Evolutionary conservation across 2,113 vertebrate genomes (phyloP).

Genomic region (Myiozetetes cayanensis): DNA sequence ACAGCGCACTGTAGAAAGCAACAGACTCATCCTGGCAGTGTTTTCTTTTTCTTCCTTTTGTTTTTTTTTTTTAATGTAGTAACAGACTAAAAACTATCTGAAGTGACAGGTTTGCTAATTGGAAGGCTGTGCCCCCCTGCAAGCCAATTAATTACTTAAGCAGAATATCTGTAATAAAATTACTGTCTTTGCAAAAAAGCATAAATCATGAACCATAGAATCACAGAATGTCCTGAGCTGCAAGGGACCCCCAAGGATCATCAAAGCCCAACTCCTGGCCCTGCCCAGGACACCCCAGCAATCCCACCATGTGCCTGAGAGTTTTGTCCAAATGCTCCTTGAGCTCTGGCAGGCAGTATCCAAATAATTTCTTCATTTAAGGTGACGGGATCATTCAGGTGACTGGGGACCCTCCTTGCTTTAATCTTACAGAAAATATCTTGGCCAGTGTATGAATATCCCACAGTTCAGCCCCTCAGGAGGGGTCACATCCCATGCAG

Average conservation of each 20-base stretch:
- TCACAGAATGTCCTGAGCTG: background rate
- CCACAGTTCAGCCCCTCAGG: background rate
- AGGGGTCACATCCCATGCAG: accelerated
- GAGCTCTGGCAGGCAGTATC: background rate
- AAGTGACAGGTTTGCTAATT: background rate
- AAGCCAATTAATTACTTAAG: background rate
- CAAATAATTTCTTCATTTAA: background rate
- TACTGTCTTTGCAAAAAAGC: background rate
- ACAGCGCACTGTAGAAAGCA: background rate
- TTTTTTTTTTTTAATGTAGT: background rate
- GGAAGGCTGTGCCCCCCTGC: background rate
- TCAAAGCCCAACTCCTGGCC: background rate
- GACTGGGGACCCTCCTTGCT: background rate
- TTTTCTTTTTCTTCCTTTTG: background rate
- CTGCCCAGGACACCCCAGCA: background rate
- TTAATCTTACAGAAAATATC: background rate
- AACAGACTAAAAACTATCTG: background rate
- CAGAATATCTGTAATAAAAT: background rate
- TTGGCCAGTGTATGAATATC: background rate
- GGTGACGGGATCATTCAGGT: background rate
- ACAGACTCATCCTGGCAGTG: background rate
- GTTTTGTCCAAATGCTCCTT: background rate
- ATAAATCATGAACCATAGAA: background rate
- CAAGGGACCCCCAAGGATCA: background rate
- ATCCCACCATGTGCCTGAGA: background rate